Evolutionary conservation across 1,140 invertebrate species (phyloP).

Genomic region (Formica selysi): DNA sequence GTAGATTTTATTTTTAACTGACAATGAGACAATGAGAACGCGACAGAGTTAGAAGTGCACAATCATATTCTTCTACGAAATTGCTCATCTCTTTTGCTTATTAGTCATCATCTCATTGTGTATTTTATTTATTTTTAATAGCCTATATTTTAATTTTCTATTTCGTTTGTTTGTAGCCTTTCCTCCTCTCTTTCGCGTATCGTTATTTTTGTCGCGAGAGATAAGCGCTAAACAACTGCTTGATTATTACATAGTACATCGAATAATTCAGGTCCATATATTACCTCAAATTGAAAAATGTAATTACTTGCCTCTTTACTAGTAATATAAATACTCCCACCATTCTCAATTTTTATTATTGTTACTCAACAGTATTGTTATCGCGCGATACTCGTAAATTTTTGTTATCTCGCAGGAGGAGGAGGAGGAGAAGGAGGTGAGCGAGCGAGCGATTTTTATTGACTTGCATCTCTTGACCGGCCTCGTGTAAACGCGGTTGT

Average conservation of each 20-base stretch:
- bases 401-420: background rate
- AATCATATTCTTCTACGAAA: background rate
- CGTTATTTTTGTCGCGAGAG: background rate
- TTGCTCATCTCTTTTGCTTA: background rate
- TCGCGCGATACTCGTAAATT: slow-evolving; percentile 3
- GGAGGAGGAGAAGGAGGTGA: background rate
- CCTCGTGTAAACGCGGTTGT: background rate
- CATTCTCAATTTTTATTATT: too few species aligned
- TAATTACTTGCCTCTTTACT: background rate
- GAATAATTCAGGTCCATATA: background rate
- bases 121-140: background rate
- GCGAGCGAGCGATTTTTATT: background rate
- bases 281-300: background rate
- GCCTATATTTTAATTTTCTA: background rate
- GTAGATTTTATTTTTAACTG: slow-evolving; percentile 15
- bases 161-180: background rate
- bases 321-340: too few species aligned
- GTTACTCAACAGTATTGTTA: background rate
- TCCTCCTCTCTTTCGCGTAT: background rate
- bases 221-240: background rate
- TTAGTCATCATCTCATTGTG: slow-evolving; percentile 2
- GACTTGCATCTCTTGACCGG: background rate
- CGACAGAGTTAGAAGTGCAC: background rate
- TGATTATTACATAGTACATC: background rate
- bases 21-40: background rate